Evolutionary conservation across 2,113 vertebrate species (phyloP).

Genomic region (Ciconia boyciana): DNA sequence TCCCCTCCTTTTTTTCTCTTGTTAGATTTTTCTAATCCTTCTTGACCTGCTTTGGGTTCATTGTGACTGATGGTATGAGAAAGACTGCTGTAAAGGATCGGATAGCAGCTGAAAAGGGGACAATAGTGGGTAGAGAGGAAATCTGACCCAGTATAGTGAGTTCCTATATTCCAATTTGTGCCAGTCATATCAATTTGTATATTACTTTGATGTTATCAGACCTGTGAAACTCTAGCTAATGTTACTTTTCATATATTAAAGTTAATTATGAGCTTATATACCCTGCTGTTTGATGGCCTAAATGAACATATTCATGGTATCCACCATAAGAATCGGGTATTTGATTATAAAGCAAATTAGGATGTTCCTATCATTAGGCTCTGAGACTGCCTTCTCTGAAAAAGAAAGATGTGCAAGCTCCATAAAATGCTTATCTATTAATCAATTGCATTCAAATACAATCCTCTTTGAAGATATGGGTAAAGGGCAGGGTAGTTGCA

Average conservation of each 20-base stretch:
- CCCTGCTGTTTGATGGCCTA: background rate
- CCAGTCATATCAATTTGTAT: background rate
- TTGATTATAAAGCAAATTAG: constrained; percentile 13
- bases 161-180: background rate
- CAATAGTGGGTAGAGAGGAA: background rate
- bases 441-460: background rate
- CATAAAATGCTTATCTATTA: background rate
- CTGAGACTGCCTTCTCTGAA: background rate
- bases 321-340: background rate
- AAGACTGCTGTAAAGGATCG: background rate
- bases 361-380: background rate
- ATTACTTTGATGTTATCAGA: background rate
- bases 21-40: background rate
- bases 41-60: background rate
- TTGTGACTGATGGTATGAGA: background rate
- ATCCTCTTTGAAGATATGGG: background rate
- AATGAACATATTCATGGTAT: background rate
- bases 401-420: background rate
- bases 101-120: background rate
- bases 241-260: constrained; percentile 12
- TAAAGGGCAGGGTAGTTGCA: background rate
- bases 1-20: background rate
- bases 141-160: background rate
- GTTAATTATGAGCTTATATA: background rate
- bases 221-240: background rate